These are phyloP conservation scores for Macrotrachela quadricornifera DNA, from an alignment of 1,140 invertebrate genomes.

Conservation along the genomic window DNA sequence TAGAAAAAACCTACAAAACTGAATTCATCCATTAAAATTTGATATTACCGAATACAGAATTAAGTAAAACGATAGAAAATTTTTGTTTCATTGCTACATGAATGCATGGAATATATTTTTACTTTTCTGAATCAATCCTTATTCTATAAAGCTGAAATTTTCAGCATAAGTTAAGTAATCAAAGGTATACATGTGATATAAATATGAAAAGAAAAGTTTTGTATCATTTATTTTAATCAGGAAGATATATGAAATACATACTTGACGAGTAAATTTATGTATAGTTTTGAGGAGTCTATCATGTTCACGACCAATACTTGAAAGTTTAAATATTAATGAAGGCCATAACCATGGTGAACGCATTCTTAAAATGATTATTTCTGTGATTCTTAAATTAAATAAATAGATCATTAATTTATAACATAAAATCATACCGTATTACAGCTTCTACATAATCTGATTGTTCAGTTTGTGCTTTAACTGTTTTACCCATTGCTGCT, in stretches of 20 bases:
- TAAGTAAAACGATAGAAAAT: no score
- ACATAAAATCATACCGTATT: slow-evolving; percentile 31
- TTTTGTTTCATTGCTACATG: no score
- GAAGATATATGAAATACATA: slow-evolving; percentile 15
- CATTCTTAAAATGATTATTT: slow-evolving; percentile 40
- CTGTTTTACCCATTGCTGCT: slow-evolving; percentile 55
- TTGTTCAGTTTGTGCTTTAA: slow-evolving; percentile 44
- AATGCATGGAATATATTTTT: no score
- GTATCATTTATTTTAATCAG: no score
- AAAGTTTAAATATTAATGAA: slow-evolving; percentile 54
- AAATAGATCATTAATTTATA: background rate
- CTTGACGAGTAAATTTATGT: slow-evolving; percentile 59
- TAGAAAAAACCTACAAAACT: no score
- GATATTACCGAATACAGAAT: no score
- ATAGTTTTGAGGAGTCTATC: slow-evolving; percentile 51
- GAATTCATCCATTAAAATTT: no score
- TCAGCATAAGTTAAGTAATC: no score
- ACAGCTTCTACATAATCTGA: slow-evolving; percentile 54
- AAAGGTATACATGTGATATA: no score
- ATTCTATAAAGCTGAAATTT: no score
- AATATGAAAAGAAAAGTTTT: no score
- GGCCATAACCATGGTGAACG: slow-evolving; percentile 57
- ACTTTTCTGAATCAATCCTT: no score
- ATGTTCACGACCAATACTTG: slow-evolving; percentile 51
- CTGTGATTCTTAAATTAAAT: slow-evolving; percentile 22